Conservation (phyloP, 2,888 invertebrate species). For the Tubulanus polymorphus region DNA sequence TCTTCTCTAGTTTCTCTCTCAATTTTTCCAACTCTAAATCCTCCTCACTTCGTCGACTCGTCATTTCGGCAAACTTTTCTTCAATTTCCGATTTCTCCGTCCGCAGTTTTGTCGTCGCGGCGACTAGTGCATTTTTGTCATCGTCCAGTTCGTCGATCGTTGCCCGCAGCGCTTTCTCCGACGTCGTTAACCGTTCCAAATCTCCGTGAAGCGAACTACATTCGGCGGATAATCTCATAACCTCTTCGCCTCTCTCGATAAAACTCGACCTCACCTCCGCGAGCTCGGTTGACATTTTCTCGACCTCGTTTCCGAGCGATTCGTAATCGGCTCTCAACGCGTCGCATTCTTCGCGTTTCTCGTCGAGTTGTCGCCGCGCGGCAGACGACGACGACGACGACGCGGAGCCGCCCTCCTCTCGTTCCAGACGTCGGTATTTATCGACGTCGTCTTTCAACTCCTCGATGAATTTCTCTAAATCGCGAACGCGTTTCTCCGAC, state of each 20-base stretch:
- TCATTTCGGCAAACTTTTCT: not conserved
- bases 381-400: not conserved
- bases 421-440: too few relatives aligned
- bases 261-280: not conserved
- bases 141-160: not conserved
- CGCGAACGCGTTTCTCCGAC: not conserved
- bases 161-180: too few relatives aligned
- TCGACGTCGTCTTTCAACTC: constrained; percentile 1
- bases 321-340: not conserved
- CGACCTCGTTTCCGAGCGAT: not conserved
- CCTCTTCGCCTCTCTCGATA: too few relatives aligned
- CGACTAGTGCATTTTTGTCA: not conserved
- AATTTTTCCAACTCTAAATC: too few relatives aligned
- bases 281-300: not conserved
- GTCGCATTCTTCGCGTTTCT: not conserved
- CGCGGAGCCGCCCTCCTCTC: not conserved
- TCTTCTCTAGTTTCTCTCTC: not conserved
- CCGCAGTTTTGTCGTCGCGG: not conserved
- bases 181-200: too few relatives aligned
- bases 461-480: not conserved
- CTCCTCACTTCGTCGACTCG: too few relatives aligned
- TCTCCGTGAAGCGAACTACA: too few relatives aligned
- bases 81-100: not conserved
- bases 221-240: too few relatives aligned
- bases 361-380: not conserved